phyloP scores from a whole-genome alignment of 2,888 invertebrate species.

The Allolobophora icterica region DNA sequence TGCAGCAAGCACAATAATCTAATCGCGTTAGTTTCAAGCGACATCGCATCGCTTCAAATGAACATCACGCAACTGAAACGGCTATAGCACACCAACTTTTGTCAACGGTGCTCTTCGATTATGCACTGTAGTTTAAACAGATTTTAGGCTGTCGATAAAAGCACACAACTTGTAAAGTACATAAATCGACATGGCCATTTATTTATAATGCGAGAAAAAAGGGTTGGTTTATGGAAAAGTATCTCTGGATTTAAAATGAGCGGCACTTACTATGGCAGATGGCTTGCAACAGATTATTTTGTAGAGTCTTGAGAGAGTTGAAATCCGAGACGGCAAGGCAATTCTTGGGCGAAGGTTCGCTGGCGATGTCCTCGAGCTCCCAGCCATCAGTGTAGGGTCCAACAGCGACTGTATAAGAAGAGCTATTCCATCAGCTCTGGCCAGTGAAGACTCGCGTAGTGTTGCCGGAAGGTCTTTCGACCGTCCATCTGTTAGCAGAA shows the following conservation, averaged over 20 bases:
- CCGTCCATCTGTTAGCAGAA: not conserved
- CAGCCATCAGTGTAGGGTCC: slow-evolving; percentile 44
- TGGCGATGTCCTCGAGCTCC: slow-evolving; percentile 55
- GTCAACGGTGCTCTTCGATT: too few relatives aligned
- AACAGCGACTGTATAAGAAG: slow-evolving; percentile 35
- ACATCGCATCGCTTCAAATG: too few relatives aligned
- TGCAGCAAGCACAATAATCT: too few relatives aligned
- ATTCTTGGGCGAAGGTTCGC: slow-evolving; percentile 50
- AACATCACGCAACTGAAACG: too few relatives aligned
- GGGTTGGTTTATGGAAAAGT: too few relatives aligned
- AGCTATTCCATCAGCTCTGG: slow-evolving; percentile 36
- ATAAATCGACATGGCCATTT: too few relatives aligned
- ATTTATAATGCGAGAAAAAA: too few relatives aligned
- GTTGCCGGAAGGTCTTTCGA: not conserved
- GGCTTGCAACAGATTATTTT: slow-evolving; percentile 30
- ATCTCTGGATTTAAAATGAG: not conserved
- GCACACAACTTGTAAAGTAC: too few relatives aligned
- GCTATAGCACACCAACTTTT: too few relatives aligned
- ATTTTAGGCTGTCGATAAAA: too few relatives aligned
- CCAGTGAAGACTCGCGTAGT: not conserved
- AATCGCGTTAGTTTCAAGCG: too few relatives aligned
- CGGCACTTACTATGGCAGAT: slow-evolving; percentile 54
- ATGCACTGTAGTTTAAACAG: too few relatives aligned
- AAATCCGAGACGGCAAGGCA: slow-evolving; percentile 38
- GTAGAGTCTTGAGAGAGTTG: slow-evolving; percentile 22